Conservation (phyloP, 2,113 vertebrate genomes). For the Empidonax traillii region DNA sequence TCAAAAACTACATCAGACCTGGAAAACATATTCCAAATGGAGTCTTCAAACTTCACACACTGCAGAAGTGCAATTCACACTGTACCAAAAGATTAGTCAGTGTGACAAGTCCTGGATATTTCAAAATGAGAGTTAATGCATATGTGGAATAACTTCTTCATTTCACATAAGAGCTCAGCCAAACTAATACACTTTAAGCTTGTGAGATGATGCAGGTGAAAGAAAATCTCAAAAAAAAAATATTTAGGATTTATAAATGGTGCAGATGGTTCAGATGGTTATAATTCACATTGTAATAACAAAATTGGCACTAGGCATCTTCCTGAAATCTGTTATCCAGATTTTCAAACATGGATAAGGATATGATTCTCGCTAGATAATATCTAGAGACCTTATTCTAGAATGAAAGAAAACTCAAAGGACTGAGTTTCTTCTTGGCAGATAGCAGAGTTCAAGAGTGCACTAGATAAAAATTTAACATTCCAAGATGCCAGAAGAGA, state of each 20-base stretch:
- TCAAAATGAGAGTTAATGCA: not conserved
- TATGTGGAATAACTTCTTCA: not conserved
- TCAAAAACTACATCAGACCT: not conserved
- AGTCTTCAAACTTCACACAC: not conserved
- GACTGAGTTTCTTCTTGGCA: not conserved
- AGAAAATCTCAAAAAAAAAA: not conserved
- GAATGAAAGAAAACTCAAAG: not conserved
- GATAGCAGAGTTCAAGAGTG: not conserved
- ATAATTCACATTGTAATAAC: constrained; percentile 9
- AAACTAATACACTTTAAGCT: not conserved
- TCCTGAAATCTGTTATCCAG: constrained; percentile 34
- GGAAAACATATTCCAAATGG: not conserved
- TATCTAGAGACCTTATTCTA: constrained; percentile 4
- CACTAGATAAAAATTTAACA: not conserved
- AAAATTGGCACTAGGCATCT: constrained; percentile 23
- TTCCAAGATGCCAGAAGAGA: not conserved
- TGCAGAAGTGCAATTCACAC: not conserved
- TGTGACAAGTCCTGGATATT: not conserved
- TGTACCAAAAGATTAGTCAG: not conserved
- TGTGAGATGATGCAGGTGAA: not conserved
- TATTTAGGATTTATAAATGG: not conserved
- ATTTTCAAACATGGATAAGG: not conserved
- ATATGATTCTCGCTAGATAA: not conserved
- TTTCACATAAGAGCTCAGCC: not conserved
- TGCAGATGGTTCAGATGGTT: constrained; percentile 19